Base-by-base conservation (phyloP, 2,797 vertebrate genomes). In the Argentina silus region DNA sequence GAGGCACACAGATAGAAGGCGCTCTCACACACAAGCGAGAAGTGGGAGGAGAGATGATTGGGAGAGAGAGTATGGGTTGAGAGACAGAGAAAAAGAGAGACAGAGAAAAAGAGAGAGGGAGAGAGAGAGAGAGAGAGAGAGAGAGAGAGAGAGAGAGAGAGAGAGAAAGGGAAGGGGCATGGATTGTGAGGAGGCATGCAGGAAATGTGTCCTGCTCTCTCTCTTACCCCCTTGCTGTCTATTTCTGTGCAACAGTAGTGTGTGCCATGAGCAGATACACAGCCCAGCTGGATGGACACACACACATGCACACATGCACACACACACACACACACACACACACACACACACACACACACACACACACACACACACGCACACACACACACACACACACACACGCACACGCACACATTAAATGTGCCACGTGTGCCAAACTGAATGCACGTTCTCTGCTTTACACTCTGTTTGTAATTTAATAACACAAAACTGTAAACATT, bases 121-220 rank as follows among this genome's bases (percentile, higher is more conserved):
- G 75, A 69, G 55, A 21, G 56, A 27, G 55, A 50, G 64, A 69
- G 17, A 59, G 47, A 51, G 64, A 44, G 71, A 42, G 65, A 14
- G 23, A 61, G 57, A 14, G 36, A 47, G 71, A 71, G 76, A 15
- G n/a, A 61, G 70, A 66, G 23, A 36, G 64, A 27, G 36, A 64
- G 67, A 51, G 51, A 21, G n/a, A 19, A 27, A 53, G 48, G 50
- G 73, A 64, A 70, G n/a, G 70, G 69, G 50, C 60, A 61, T 59
- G 61, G 69, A 62, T 67, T 72, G 45, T 69, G 23, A 72, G 53
- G 80, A 88, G 85, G 86, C 80, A 91, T 90, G 86, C 82, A 83
- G 85, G 82, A 90, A 87, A 90, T 89, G 85, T 81, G 73, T 79
- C 56, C 61, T 60, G 45, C 76, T 75, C 81, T 55, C 85, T 21